A percentile compares a stretch with the other conserved stretches of the same genome.
Conservation (phyloP, 2,888 invertebrate species). For the Chrysina gloriosa region DNA sequence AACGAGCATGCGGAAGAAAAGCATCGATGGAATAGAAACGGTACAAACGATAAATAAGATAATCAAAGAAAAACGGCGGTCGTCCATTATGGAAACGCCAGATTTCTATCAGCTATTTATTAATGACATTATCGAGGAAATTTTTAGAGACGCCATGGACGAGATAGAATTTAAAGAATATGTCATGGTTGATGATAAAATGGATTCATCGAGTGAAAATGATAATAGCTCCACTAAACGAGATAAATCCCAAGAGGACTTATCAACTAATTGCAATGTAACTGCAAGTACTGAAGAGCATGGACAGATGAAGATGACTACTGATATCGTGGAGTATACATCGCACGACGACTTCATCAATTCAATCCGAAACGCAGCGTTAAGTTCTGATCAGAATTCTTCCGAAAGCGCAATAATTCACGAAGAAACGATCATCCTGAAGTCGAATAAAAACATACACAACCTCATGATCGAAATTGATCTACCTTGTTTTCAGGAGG, state of each 20-base stretch:
- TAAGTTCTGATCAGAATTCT: not conserved
- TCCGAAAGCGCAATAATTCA: not conserved
- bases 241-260: not conserved
- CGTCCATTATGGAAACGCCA: not conserved
- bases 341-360: slow-evolving; percentile 14
- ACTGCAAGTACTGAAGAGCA: not conserved
- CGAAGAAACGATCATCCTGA: not conserved
- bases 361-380: not conserved
- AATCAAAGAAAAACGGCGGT: not conserved
- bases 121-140: slow-evolving; percentile 34
- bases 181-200: not conserved
- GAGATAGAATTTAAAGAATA: slow-evolving; percentile 23
- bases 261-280: not conserved
- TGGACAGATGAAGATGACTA: not conserved
- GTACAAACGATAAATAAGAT: slow-evolving; percentile 35
- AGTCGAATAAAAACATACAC: not conserved
- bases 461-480: slow-evolving; percentile 6
- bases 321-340: slow-evolving; percentile 12
- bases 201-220: not conserved
- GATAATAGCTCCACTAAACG: not conserved
- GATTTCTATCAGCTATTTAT: slow-evolving; percentile 21
- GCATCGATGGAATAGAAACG: slow-evolving; percentile 32
- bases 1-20: slow-evolving; percentile 38
- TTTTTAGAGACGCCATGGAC: slow-evolving; percentile 34
- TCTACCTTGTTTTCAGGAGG: slow-evolving; percentile 13